Base-by-base conservation (phyloP, 30 jellyfish, hydroid and myxozoan genomes). In the Haliclystus octoradiatus region DNA sequence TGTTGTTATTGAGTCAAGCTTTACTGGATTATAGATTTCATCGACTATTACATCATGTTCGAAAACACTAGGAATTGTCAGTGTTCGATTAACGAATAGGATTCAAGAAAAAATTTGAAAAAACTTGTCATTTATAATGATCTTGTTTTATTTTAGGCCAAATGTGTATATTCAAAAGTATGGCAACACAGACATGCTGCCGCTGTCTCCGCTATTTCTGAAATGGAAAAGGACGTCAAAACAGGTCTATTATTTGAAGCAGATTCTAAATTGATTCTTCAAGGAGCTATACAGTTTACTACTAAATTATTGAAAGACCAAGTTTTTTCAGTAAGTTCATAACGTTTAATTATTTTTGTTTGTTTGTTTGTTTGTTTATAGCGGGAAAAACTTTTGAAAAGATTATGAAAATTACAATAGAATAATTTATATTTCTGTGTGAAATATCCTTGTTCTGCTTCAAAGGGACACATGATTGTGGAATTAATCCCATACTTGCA, bases 141-240 rank as follows among this genome's bases (percentile, higher is more conserved):
- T n/a, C n/a, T n/a, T 62, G 19, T 14, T 52, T 62, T 3, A 23
- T 50, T 62, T 7, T 22, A 84, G 95, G 95, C 74, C 33, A 73
- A 77, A 52, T 71, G 49, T 15, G 82, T 85, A 22, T 78, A 71
- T 73, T 84, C 95, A 49, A 84, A 84, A 77, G 50, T 82, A 7
- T 84, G 95, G 95, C 65, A 73, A 32, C 95, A 84, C 73, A 85
- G 95, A 15, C 93, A 76, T 66, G 88, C 71, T 34, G 83, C 92
- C 15, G 26, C 68, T 72, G 85, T 66, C 47, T 24, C 78, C 3
- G 79, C 78, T 26, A 28, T 13, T 24, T 31, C 33, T 0, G 93
- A 84, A 66, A 28, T 84, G 9, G 31, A 84, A 2, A 62, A 50
- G 2, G 76, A 76, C 19, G 34, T 69, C 15, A n/a, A n/a, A n/a